phyloP scores from a whole-genome alignment of 2,888 invertebrate genomes.

The Perizoma affinitatum region DNA sequence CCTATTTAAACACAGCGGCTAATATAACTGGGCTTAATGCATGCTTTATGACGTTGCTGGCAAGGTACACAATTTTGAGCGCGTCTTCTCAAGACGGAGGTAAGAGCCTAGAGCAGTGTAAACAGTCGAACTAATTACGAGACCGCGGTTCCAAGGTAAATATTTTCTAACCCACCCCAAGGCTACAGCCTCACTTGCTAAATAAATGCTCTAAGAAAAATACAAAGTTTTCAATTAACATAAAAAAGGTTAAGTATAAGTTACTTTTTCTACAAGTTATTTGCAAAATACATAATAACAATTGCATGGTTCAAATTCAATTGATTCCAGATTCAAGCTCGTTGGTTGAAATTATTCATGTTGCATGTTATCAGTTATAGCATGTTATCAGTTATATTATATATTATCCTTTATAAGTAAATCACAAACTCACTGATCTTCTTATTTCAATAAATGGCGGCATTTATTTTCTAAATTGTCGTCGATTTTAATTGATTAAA shows the following conservation, averaged over 20 bases:
- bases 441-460: neutral
- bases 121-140: conserved; percentile 66
- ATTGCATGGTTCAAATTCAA: too few species aligned
- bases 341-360: conserved; percentile 47
- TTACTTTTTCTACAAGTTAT: too few species aligned
- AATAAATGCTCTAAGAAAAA: conserved; percentile 19
- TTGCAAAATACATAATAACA: too few species aligned
- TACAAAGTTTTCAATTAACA: conserved; percentile 17
- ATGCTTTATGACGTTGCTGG: conserved; percentile 11
- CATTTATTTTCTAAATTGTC: conserved; percentile 48
- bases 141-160: conserved; percentile 57
- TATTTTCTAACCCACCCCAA: conserved; percentile 38
- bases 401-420: conserved; percentile 9
- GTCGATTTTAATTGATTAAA: too few species aligned
- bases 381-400: conserved; percentile 47
- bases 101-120: conserved; percentile 44
- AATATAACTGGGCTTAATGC: conserved; percentile 15
- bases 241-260: too few species aligned
- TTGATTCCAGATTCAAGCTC: conserved; percentile 39
- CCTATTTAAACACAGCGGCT: conserved; percentile 30
- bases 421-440: neutral
- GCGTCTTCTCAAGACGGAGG: conserved; percentile 34
- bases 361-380: conserved; percentile 50
- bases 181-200: conserved; percentile 15
- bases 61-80: conserved; percentile 33